These are phyloP conservation scores for Epinephelus cyanopodus DNA, from an alignment of 2,113 vertebrate genomes.

Conservation along the genomic window DNA sequence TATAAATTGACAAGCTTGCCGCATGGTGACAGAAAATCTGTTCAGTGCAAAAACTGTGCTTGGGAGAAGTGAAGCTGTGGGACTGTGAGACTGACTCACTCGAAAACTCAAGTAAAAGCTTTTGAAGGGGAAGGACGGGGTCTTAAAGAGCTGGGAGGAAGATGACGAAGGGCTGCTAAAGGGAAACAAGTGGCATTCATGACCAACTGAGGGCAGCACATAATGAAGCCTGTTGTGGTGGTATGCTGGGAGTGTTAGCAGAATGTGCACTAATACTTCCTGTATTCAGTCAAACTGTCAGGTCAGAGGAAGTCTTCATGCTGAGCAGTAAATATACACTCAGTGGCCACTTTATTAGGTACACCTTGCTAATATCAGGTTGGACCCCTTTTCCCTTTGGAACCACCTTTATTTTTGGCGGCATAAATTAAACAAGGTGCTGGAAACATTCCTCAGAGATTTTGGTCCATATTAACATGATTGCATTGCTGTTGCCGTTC, in stretches of 20 bases:
- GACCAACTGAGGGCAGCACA: neutral
- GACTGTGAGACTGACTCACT: neutral
- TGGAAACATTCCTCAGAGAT: too few relatives aligned
- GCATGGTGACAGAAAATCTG: slow-evolving; percentile 8
- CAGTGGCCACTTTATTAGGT: too few relatives aligned
- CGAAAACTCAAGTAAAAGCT: slow-evolving; percentile 14
- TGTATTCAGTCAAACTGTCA: neutral
- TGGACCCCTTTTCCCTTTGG: too few relatives aligned
- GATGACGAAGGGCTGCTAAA: slow-evolving; percentile 1
- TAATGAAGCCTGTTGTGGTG: slow-evolving; percentile 1
- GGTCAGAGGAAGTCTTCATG: neutral
- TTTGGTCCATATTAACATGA: too few relatives aligned
- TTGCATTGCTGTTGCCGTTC: too few relatives aligned
- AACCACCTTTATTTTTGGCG: too few relatives aligned
- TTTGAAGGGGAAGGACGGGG: neutral
- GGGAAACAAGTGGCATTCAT: slow-evolving; percentile 14
- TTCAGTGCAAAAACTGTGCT: neutral
- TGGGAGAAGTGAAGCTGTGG: neutral
- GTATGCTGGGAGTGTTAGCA: neutral
- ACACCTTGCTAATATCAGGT: too few relatives aligned
- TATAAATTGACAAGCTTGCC: slow-evolving; percentile 17
- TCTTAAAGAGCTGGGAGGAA: slow-evolving; percentile 9
- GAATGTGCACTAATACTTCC: neutral
- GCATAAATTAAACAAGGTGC: too few relatives aligned
- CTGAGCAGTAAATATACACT: too few relatives aligned